phyloP scores from a whole-genome alignment of 1,140 invertebrate genomes.

The Tetragonula clypearis region DNA sequence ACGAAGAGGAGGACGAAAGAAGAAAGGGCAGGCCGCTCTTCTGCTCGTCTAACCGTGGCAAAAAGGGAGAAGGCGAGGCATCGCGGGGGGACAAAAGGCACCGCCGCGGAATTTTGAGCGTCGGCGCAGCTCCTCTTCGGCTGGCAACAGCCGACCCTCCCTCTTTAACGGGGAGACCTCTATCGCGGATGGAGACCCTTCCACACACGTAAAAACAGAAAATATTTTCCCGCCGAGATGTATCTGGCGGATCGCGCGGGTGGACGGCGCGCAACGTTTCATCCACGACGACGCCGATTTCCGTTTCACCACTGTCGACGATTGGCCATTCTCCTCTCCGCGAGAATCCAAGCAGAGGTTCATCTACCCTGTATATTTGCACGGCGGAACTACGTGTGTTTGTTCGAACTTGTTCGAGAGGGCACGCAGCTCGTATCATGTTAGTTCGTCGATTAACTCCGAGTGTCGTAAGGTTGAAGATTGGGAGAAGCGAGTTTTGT shows the following conservation, averaged over 20 bases:
- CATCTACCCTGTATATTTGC: not conserved
- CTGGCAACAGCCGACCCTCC: not conserved
- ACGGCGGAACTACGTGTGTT: too few species aligned
- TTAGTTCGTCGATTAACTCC: too few species aligned
- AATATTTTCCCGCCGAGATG: constrained; percentile 70
- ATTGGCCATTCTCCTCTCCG: not conserved
- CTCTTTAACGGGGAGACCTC: constrained; percentile 51
- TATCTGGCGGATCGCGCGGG: constrained; percentile 30
- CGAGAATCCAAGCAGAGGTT: not conserved
- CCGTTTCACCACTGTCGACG: constrained; percentile 8
- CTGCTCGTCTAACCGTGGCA: constrained; percentile 58
- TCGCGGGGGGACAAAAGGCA: constrained; percentile 78
- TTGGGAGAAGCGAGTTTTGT: too few species aligned
- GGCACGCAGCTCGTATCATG: too few species aligned
- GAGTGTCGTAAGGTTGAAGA: too few species aligned
- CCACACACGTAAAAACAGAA: constrained; percentile 76
- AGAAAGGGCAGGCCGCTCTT: constrained; percentile 61
- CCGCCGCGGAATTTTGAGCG: constrained; percentile 80
- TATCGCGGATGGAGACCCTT: constrained; percentile 29
- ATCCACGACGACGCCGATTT: constrained; percentile 33
- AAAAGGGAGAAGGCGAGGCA: constrained; percentile 67
- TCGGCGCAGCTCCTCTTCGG: constrained; percentile 67
- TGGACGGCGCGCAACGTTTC: constrained; percentile 27
- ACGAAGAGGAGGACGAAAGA: constrained; percentile 47
- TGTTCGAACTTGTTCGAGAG: too few species aligned